A percentile compares a stretch with the other conserved stretches of the same genome.
phyloP scores from a whole-genome alignment of 2,797 vertebrate species.

The Coranthus polyacanthus region DNA sequence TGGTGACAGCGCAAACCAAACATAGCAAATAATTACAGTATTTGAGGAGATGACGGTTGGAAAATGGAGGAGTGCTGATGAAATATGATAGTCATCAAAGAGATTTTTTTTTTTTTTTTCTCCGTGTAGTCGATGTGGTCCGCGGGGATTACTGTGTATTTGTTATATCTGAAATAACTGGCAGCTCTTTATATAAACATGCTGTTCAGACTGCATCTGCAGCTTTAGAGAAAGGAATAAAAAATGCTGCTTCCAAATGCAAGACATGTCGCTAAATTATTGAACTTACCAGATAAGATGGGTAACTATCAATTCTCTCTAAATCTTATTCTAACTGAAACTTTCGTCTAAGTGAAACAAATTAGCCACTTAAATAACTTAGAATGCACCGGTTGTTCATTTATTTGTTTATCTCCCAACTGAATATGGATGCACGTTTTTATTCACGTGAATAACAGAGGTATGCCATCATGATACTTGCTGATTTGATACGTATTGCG shows the following conservation, averaged over 20 bases:
- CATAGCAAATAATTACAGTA: slow-evolving; percentile 24
- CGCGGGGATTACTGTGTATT: slow-evolving; percentile 24
- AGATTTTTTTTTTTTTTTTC: slow-evolving; percentile 8
- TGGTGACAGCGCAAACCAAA: slow-evolving; percentile 18
- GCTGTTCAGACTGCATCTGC: slow-evolving; percentile 16
- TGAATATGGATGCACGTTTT: no score
- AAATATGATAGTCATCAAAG: slow-evolving; percentile 43
- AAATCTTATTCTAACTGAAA: no score
- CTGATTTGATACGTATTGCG: no score
- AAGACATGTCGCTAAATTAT: slow-evolving; percentile 7
- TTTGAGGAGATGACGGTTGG: slow-evolving; percentile 23
- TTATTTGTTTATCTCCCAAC: no score
- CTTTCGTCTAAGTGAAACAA: no score
- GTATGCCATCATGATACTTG: no score
- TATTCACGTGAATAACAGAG: no score
- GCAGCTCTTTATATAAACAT: slow-evolving; percentile 32
- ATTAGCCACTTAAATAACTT: no score
- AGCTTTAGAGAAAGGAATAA: background rate
- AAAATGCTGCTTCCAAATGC: background rate
- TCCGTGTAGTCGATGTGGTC: slow-evolving; percentile 2
- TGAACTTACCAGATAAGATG: slow-evolving; percentile 1
- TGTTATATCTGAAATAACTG: slow-evolving; percentile 47
- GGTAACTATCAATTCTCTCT: no score
- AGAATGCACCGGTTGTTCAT: no score
- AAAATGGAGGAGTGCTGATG: slow-evolving; percentile 23